phyloP scores from a whole-genome alignment of 2,113 vertebrate genomes.

The Rousettus leschenaultii region DNA sequence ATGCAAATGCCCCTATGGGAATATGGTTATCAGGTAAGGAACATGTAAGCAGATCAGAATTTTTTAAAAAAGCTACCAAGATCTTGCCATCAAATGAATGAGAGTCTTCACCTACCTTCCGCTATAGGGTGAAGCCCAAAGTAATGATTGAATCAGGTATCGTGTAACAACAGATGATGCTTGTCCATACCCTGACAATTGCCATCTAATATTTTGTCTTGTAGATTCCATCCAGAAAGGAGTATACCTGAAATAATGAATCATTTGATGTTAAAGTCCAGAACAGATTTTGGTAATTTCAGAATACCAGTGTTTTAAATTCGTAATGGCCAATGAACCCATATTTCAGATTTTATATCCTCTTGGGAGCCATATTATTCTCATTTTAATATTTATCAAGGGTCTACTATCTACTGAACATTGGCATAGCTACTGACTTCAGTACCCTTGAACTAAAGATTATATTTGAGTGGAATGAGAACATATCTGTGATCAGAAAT shows the following conservation, averaged over 20 bases:
- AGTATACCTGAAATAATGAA: not conserved
- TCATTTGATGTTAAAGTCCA: not conserved
- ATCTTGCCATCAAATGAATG: not conserved
- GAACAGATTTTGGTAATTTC: not conserved
- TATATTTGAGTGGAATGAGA: not conserved
- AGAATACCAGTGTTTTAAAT: constrained; percentile 27
- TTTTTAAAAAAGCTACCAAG: not conserved
- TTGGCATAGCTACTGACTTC: not conserved
- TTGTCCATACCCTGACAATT: not conserved
- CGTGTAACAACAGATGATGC: not conserved
- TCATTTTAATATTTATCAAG: not conserved
- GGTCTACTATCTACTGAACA: not conserved
- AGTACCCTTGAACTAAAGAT: not conserved
- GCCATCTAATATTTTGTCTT: not conserved
- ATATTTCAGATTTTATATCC: not conserved
- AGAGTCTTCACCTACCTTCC: not conserved
- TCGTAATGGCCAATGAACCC: not conserved
- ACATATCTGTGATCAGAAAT: not conserved
- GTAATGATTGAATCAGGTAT: not conserved
- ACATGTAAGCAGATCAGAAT: not conserved
- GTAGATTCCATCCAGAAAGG: not conserved
- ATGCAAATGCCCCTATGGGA: not conserved
- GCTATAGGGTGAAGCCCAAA: not conserved
- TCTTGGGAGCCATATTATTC: not conserved
- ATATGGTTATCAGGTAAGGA: not conserved